Evolutionary conservation across 2,797 vertebrate species (phyloP).

Genomic region (Atherinosoma microstoma): DNA sequence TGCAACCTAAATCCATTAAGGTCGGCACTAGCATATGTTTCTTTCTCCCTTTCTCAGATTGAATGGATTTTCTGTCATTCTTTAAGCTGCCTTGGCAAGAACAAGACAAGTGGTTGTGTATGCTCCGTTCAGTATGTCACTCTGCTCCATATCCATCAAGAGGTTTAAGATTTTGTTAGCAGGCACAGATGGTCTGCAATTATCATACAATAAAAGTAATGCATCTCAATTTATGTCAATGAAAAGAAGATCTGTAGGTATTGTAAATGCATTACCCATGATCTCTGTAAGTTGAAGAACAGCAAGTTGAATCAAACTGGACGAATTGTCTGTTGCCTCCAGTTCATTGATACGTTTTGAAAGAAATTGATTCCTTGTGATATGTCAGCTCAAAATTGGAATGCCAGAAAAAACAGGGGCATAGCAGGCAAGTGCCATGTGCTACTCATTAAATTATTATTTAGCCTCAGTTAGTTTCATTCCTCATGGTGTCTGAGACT

Average conservation of each 20-base stretch:
- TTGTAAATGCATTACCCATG: constrained; percentile 67
- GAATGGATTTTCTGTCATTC: constrained; percentile 77
- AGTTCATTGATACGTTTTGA: constrained; percentile 51
- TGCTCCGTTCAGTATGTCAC: constrained; percentile 61
- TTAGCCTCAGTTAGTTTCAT: constrained; percentile 68
- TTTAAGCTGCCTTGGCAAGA: constrained; percentile 57
- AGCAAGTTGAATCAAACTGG: constrained; percentile 47
- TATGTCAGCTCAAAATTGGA: constrained; percentile 30
- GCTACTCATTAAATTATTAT: constrained; percentile 78
- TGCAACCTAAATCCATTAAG: constrained; percentile 56
- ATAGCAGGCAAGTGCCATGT: constrained; percentile 56
- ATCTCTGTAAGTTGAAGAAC: constrained; percentile 55
- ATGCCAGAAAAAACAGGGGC: constrained; percentile 46
- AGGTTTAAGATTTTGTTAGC: constrained; percentile 69
- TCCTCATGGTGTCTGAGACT: constrained; percentile 66
- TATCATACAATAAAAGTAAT: constrained; percentile 76
- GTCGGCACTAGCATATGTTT: constrained; percentile 46
- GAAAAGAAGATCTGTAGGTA: constrained; percentile 69
- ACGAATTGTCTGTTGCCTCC: constrained; percentile 61
- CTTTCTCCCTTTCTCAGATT: constrained; percentile 53
- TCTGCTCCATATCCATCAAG: constrained; percentile 74
- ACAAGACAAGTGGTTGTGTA: constrained; percentile 69
- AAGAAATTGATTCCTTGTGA: constrained; percentile 27
- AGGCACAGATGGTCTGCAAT: constrained; percentile 80
- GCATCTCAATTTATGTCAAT: constrained; percentile 77